Conservation (phyloP, 1,140 invertebrate species). For the Drosophila sp. region DNA sequence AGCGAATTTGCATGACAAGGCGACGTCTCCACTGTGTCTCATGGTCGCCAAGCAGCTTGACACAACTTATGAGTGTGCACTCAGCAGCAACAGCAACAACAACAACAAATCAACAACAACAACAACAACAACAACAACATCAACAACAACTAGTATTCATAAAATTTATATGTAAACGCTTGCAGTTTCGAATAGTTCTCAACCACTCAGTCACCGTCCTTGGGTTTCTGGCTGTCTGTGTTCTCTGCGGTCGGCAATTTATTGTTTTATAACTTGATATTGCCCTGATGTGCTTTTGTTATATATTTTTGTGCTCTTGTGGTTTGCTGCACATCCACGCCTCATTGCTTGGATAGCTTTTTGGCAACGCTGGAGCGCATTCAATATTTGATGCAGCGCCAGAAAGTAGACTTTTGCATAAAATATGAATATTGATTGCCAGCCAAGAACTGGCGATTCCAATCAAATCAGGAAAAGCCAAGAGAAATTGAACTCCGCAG, state of each 20-base stretch:
- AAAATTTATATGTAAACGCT: slow-evolving; percentile 75
- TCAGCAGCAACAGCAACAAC: slow-evolving; percentile 37
- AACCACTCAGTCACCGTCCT: slow-evolving; percentile 46
- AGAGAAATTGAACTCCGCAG: slow-evolving; percentile 9
- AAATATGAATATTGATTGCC: slow-evolving; percentile 70
- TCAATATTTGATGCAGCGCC: slow-evolving; percentile 71
- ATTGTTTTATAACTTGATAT: slow-evolving; percentile 78
- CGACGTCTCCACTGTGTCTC: slow-evolving; percentile 71
- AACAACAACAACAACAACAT: background rate
- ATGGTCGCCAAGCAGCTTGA: slow-evolving; percentile 65
- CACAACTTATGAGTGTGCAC: slow-evolving; percentile 69
- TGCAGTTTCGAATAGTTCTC: slow-evolving; percentile 50
- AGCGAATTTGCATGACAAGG: slow-evolving; percentile 82
- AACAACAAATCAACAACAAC: no score
- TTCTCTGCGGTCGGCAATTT: slow-evolving; percentile 62
- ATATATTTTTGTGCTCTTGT: slow-evolving; percentile 7
- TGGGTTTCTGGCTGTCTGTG: slow-evolving; percentile 28
- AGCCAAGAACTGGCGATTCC: slow-evolving; percentile 45
- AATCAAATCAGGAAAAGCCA: slow-evolving; percentile 33
- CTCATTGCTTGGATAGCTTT: slow-evolving; percentile 55
- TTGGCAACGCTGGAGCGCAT: slow-evolving; percentile 37
- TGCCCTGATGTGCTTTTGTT: slow-evolving; percentile 43
- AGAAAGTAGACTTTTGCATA: slow-evolving; percentile 72
- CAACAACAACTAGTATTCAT: slow-evolving; percentile 60
- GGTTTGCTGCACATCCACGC: slow-evolving; percentile 44